Conservation (phyloP, 2,113 vertebrate species). For the Struthidea cinerea region DNA sequence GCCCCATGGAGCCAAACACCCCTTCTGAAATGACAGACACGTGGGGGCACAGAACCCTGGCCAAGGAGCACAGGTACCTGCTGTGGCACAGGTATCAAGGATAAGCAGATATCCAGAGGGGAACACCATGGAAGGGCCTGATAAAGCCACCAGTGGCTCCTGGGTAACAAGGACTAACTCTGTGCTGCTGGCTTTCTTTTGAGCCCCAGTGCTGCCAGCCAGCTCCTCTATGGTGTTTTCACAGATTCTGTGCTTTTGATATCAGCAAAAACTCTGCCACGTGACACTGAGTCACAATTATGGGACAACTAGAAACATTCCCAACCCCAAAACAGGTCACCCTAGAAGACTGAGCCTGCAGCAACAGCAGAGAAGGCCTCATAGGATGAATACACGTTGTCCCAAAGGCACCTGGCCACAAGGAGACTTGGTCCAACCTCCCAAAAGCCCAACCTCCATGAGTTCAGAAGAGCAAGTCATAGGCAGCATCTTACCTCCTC, state of each 20-base stretch:
- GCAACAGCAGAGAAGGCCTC: not conserved
- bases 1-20: not conserved
- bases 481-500: constrained; percentile 82
- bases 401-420: not conserved
- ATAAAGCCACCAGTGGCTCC: not conserved
- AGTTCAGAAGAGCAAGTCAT: not conserved
- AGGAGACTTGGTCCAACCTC: not conserved
- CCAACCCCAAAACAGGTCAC: not conserved
- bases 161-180: not conserved
- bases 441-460: not conserved
- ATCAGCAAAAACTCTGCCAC: not conserved
- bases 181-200: not conserved
- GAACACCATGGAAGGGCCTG: not conserved
- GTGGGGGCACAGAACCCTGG: rapidly evolving
- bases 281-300: not conserved
- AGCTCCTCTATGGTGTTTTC: not conserved
- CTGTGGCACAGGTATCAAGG: not conserved
- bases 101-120: not conserved
- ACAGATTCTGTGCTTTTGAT: not conserved
- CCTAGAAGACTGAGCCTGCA: not conserved
- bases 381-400: not conserved
- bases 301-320: not conserved
- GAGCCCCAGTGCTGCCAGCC: not conserved
- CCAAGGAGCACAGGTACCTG: not conserved
- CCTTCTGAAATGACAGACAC: rapidly evolving